These are phyloP conservation scores for Stictonetta naevosa DNA, from an alignment of 2,113 vertebrate species.

Conservation along the genomic window DNA sequence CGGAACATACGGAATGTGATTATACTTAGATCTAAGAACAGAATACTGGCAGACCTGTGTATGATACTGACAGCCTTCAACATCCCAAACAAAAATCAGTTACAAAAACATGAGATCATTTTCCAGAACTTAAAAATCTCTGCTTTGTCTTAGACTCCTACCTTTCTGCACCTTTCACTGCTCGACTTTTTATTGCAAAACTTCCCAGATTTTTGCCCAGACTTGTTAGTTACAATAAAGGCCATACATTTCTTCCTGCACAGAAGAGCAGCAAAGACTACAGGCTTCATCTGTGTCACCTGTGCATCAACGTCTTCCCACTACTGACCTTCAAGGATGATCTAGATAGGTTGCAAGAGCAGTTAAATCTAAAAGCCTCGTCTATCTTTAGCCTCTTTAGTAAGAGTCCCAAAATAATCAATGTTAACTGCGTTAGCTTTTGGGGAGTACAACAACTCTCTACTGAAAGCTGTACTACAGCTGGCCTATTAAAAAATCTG, in stretches of 20 bases:
- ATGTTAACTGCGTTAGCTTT: neutral
- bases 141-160: neutral
- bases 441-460: slow-evolving; percentile 1
- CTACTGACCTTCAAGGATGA: slow-evolving; percentile 8
- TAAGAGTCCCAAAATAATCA: slow-evolving; percentile 48
- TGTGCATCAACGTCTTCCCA: neutral
- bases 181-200: neutral
- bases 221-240: neutral
- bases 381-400: slow-evolving; percentile 52
- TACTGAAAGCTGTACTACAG: neutral
- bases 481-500: neutral
- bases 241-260: neutral
- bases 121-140: neutral
- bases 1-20: neutral
- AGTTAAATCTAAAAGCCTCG: neutral
- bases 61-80: neutral
- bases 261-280: neutral
- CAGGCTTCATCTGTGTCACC: neutral
- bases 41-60: neutral
- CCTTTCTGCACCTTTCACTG: neutral
- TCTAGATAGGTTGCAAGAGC: neutral
- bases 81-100: neutral
- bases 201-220: neutral
- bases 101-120: neutral
- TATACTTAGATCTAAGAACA: neutral